Conservation (phyloP, 2,797 vertebrate genomes). For the Argyrosomus regius region DNA sequence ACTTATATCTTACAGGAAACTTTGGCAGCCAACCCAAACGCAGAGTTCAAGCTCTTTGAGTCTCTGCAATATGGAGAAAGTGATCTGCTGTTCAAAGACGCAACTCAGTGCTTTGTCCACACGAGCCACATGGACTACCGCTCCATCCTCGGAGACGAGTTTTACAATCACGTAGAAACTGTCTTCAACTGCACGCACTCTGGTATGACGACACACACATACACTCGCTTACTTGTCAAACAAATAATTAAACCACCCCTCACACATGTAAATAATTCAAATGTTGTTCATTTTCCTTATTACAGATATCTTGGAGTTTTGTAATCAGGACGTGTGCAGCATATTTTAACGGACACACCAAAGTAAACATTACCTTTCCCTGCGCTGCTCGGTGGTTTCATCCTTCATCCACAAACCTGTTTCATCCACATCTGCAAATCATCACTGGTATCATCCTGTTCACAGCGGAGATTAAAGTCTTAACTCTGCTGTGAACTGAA, state of each 20-base stretch:
- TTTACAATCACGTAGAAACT: constrained; percentile 83
- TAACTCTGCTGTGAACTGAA: constrained; percentile 10
- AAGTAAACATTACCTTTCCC: neutral
- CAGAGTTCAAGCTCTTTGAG: constrained; percentile 89
- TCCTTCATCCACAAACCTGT: neutral
- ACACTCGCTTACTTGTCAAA: neutral
- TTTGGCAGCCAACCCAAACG: constrained; percentile 74
- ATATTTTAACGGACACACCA: constrained; percentile 75
- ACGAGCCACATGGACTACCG: constrained; percentile 86
- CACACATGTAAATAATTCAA: neutral
- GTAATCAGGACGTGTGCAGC: constrained; percentile 89
- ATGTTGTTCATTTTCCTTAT: constrained; percentile 31
- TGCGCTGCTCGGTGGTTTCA: constrained; percentile 4
- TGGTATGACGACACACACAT: constrained; percentile 77
- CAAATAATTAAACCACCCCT: neutral
- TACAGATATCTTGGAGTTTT: constrained; percentile 91
- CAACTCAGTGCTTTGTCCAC: constrained; percentile 86
- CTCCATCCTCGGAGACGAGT: constrained; percentile 88
- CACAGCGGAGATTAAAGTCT: neutral
- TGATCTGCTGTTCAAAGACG: constrained; percentile 93
- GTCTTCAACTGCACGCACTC: constrained; percentile 91
- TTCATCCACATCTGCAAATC: neutral
- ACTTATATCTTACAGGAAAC: constrained; percentile 82
- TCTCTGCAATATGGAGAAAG: constrained; percentile 89
- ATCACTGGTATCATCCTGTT: constrained; percentile 15